Evolutionary conservation across 2,888 invertebrate species (phyloP).

Genomic region (Imbricaverruca yamaguchii): DNA sequence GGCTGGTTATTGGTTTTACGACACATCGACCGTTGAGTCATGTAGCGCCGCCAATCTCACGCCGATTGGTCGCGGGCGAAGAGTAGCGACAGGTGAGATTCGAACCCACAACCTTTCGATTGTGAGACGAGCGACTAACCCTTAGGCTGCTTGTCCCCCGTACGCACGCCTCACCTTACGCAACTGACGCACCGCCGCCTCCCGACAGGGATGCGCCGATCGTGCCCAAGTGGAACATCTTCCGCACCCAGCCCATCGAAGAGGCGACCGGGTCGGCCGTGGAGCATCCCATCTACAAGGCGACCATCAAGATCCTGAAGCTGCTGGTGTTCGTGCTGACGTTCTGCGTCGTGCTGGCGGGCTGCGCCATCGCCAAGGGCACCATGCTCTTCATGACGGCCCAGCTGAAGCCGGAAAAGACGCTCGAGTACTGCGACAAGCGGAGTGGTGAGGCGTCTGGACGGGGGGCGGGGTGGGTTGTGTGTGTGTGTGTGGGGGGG

Average conservation of each 20-base stretch:
- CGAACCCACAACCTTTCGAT: too few relatives aligned
- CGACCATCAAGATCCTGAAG: background rate
- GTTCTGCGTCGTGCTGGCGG: constrained; percentile 23
- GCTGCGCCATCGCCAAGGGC: constrained; percentile 19
- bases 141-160: too few relatives aligned
- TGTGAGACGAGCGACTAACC: too few relatives aligned
- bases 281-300: background rate
- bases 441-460: background rate
- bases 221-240: background rate
- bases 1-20: too few relatives aligned
- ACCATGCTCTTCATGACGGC: constrained; percentile 25
- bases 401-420: constrained; percentile 22
- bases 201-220: background rate
- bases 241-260: background rate
- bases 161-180: too few relatives aligned
- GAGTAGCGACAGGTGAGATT: too few relatives aligned
- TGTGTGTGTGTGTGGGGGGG: too few relatives aligned
- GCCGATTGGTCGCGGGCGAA: too few relatives aligned
- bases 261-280: background rate
- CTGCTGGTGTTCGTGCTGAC: constrained; percentile 22
- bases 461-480: too few relatives aligned
- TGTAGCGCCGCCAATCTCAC: too few relatives aligned
- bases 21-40: too few relatives aligned
- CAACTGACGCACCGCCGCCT: too few relatives aligned
- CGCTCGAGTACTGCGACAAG: constrained; percentile 2